phyloP scores from a whole-genome alignment of 2,888 invertebrate genomes.

The Papilio protenor region DNA sequence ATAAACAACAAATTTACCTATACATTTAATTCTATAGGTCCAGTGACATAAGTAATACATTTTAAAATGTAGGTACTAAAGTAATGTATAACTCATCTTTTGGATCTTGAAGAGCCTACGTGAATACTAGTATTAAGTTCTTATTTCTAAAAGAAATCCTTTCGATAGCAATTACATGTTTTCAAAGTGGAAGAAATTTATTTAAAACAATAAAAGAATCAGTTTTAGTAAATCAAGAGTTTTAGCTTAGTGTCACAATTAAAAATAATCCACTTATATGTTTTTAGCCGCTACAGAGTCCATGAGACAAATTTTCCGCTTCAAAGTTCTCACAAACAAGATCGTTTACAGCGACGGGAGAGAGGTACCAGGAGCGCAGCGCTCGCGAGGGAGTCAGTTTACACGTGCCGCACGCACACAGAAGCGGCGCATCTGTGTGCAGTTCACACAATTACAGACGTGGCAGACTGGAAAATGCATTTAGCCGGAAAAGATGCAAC shows the following conservation, averaged over 20 bases:
- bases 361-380: conserved; percentile 54
- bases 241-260: conserved; percentile 33
- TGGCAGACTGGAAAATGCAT: conserved; percentile 74
- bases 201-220: conserved; percentile 16
- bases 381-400: conserved; percentile 50
- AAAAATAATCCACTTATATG: conserved; percentile 49
- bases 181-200: not conserved
- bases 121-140: not conserved
- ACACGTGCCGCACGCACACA: conserved; percentile 68
- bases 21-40: not conserved
- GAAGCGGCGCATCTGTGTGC: conserved; percentile 44
- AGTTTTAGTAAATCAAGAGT: conserved; percentile 18
- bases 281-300: conserved; percentile 47
- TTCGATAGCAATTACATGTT: not conserved
- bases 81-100: not conserved
- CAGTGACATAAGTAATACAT: not conserved
- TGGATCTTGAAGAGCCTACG: not conserved
- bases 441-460: conserved; percentile 62
- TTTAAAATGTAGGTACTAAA: not conserved
- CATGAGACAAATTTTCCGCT: conserved; percentile 51
- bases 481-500: conserved; percentile 71
- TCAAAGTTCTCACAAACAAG: conserved; percentile 54
- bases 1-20: conserved; percentile 12
- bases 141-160: conserved; percentile 3
- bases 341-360: conserved; percentile 59